A percentile compares a stretch with the other conserved stretches of the same genome.
phyloP scores from a whole-genome alignment of 2,888 invertebrate genomes.

The Nemapogon koenigi region DNA sequence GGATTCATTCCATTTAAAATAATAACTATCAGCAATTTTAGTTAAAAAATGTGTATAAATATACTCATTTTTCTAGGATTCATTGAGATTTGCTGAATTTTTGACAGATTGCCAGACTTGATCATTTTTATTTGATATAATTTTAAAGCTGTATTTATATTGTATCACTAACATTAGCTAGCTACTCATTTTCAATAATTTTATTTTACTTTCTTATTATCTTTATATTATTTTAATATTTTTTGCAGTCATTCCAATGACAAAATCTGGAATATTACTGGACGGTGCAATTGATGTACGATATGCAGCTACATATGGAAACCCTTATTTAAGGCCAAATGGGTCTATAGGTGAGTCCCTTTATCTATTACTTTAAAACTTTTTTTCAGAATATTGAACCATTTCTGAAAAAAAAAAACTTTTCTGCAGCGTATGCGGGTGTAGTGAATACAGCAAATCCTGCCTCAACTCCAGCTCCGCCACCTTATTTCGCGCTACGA shows the following conservation, averaged over 20 bases:
- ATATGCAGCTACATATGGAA: slow-evolving; percentile 88
- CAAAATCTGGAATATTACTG: slow-evolving; percentile 37
- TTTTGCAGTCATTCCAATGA: slow-evolving; percentile 44
- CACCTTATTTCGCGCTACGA: slow-evolving; percentile 69
- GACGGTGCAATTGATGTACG: slow-evolving; percentile 74
- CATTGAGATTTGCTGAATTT: too few relatives aligned
- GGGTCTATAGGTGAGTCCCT: slow-evolving; percentile 63
- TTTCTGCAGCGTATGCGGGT: slow-evolving; percentile 34
- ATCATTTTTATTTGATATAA: background rate
- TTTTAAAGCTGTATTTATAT: background rate
- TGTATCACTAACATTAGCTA: background rate
- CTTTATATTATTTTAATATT: slow-evolving; percentile 5
- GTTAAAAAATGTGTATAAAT: too few relatives aligned
- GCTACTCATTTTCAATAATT: background rate
- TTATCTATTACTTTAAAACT: too few relatives aligned
- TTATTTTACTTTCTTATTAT: background rate
- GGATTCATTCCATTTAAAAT: too few relatives aligned
- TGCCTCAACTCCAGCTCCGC: slow-evolving; percentile 78
- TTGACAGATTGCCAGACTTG: too few relatives aligned
- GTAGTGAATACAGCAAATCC: slow-evolving; percentile 68
- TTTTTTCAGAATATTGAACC: too few relatives aligned
- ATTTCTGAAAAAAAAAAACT: slow-evolving; percentile 7
- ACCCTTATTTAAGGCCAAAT: slow-evolving; percentile 83
- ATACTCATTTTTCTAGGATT: too few relatives aligned
- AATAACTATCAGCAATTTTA: too few relatives aligned